Evolutionary conservation across 2,113 vertebrate species (phyloP), one percentile per base, ranked within the genome.

Genomic region (Esox niger): DNA sequence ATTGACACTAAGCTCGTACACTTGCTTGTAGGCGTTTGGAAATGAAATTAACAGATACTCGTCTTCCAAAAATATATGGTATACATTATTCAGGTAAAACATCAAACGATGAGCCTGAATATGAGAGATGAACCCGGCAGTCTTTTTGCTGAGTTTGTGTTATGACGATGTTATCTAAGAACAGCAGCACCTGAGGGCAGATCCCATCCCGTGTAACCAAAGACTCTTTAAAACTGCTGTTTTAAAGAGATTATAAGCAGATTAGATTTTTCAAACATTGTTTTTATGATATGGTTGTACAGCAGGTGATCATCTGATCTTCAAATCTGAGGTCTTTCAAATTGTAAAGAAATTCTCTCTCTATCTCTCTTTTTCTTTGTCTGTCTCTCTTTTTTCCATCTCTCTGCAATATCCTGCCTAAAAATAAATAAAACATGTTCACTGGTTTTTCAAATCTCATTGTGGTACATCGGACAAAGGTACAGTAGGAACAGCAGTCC

Each of bases 121-220:
- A 43, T 20, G 49, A 20, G 61, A 38, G 26, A 46, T 31, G 49
- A 32, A 32, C 59, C 61, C 46, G 21, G 9, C 46, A 64, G 62
- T 8, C 13, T 30, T 38, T 60, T 32, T 64, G 17, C 58, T 55
- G 65, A 74, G 25, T 25, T 33, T 47, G 11, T 35, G 32, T 8
- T n/a, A n/a, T n/a, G n/a, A n/a, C n/a, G n/a, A n/a, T n/a, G n/a
- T n/a, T n/a, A n/a, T n/a, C n/a, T n/a, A n/a, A n/a, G 30, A 38
- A 49, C 52, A 29, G 33, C n/a, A 54, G 15, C 38, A 38, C 26
- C 38, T 17, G 58, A 15, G 57, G 52, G 26, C 23, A 63, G 31
- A 67, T 74, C 13, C 23, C 52, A 60, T n/a, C 47, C 20, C n/a
- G 32, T 15, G 64, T 30, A 58, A 10, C 43, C 20, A 60, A 46